Base-by-base conservation (phyloP, 2,113 vertebrate species). In the Galeopterus variegatus region DNA sequence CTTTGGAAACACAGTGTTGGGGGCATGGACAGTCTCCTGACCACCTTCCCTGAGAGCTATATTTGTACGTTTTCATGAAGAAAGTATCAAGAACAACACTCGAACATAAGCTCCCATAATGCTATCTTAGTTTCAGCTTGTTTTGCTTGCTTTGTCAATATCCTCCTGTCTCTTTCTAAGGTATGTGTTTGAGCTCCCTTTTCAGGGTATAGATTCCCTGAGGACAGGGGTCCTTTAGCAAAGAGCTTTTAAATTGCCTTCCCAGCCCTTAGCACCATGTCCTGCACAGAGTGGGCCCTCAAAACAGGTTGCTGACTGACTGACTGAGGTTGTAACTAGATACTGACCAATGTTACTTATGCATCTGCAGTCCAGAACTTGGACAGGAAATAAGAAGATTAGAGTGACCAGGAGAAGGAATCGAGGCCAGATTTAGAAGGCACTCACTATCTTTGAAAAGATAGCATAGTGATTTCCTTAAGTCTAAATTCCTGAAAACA, bases 381-480 rank as follows among this genome's bases (percentile, higher is more conserved):
- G 48, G 85, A 82, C 50, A 94, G 54, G 82, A 93, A 95, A 84
- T 85, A 60, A 95, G 28, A 62, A 79, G 72, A 93, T 84, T 56
- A 81, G 52, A 73, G 21, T 93, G 82, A 88, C 8, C 15, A 73
- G 76, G 80, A 88, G 84, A 95, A 79, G 85, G 65, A 52, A 62
- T 0, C 88, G 86, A 90, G 93, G 69, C 26, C 45, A 70, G 60
- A 56, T 94, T 94, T 73, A 95, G 23, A 77, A 97, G 83, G n/a
- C 23, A 87, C 45, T 79, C 33, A 50, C 41, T 85, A 73, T 79
- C 54, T 95, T 90, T 88, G 88, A 79, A 91, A 75, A 81, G 33
- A 97, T 0, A 94, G 58, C 13, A 62, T 6, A 56, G 24, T 64
- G 50, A 96, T 88, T 92, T 76, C 67, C 65, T 86, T 82, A 88